A percentile compares a stretch with the other conserved stretches of the same genome.
phyloP scores from a whole-genome alignment of 2,113 vertebrate genomes.

The Zapornia atra region DNA sequence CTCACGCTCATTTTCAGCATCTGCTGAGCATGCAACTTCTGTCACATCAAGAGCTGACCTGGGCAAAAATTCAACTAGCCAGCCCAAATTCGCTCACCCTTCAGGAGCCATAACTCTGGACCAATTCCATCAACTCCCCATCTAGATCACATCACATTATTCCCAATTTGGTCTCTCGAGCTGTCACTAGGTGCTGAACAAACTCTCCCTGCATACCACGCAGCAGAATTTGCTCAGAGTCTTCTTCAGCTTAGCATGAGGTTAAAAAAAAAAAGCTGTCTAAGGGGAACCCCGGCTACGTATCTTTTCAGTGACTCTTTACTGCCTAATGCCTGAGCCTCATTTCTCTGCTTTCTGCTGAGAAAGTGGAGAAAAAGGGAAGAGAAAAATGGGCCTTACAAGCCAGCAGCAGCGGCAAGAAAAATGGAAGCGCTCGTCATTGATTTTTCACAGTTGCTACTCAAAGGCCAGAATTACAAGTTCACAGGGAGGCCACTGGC shows the following conservation, averaged over 20 bases:
- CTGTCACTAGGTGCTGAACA: neutral
- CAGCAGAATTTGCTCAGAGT: neutral
- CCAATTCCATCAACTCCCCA: neutral
- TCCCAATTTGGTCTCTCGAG: neutral
- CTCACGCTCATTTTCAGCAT: neutral
- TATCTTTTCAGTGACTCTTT: neutral
- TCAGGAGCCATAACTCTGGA: neutral
- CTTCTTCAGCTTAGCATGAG: neutral
- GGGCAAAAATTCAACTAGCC: neutral
- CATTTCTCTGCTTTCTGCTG: accelerated
- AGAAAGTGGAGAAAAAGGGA: neutral
- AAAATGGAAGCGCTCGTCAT: neutral
- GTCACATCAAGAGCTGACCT: neutral
- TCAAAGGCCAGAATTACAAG: slow-evolving; percentile 47
- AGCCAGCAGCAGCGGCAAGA: neutral
- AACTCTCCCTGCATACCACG: neutral
- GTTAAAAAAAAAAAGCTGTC: neutral
- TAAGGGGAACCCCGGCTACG: neutral
- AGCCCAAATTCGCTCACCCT: neutral
- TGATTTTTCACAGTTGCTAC: slow-evolving; percentile 51
- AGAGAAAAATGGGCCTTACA: neutral
- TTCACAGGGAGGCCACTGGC: slow-evolving; percentile 60
- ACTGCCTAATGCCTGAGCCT: neutral
- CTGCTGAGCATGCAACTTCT: neutral
- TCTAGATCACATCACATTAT: neutral